Evolutionary conservation across 2,113 vertebrate species (phyloP), one percentile per base, ranked within the genome.

Genomic region (Chelonoidis abingdonii): DNA sequence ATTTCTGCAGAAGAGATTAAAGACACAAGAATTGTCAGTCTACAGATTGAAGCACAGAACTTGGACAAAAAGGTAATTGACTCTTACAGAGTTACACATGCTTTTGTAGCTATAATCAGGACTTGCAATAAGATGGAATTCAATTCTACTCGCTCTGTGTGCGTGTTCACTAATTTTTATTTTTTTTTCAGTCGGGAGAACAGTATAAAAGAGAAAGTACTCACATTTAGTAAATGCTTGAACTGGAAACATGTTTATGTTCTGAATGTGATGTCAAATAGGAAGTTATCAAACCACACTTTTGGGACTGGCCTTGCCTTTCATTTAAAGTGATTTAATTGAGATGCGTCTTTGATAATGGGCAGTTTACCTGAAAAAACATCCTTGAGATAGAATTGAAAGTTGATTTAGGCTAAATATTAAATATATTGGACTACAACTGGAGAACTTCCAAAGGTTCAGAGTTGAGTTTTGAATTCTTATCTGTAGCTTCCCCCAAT

Each of bases 51-150:
- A 95, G 99, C 99, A 86, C 98, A 95, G 97, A 99, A 98, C 88
- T 97, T 99, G 62, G 99, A 99, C 94, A 99, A 99, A 92, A 99
- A 99, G 98, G 99, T 99, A 93, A 6, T 78, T 88, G 24, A 27
- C 79, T 24, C 22, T 12, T 76, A 17, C 21, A 41, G n/a, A 56
- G 38, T 57, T 54, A 35, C n/a, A 69, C 21, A 31, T 11, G 8
- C 10, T 83, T 52, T 13, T 44, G 17, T 29, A 17, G 21, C 8
- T 83, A 25, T 56, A 65, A 3, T 80, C 29, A 21, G 41, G 47
- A 31, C 14, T 57, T 89, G 22, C 56, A 27, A 3, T 25, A 27
- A 83, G 41, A 54, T n/a, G 35, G 54, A 24, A 38, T 21, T 31
- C 19, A 69, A 10, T 65, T 81, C n/a, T 17, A 16, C 13, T 16